Base-by-base conservation (phyloP, 2,797 vertebrate genomes). In the Coendou prehensilis region DNA sequence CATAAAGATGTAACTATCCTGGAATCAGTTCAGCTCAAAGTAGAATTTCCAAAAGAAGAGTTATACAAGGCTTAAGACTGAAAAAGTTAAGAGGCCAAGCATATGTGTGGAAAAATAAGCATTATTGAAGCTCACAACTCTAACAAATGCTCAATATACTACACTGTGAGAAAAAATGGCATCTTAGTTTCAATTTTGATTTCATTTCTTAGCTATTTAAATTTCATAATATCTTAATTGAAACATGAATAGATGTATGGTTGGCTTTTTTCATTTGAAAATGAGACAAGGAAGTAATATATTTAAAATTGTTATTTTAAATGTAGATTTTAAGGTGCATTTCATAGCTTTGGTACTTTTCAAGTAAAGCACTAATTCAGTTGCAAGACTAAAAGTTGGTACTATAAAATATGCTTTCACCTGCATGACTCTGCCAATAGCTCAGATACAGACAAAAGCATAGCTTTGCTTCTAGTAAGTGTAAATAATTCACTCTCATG, bases 251-350 rank as follows among this genome's bases (percentile, higher is more conserved):
- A 93, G 78, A 37, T 67, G 17, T 33, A 89, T 26, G 64, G 56
- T 81, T 89, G 56, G 15, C 23, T 61, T 71, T 91, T 71, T 71
- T 18, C 15, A 50, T n/a, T 95, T 94, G 69, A 81, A 93, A 97
- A 89, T 63, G 11, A 33, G 5, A 73, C 52, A 87, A 95, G 17
- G 54, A 81, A 93, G 7, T 71, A 30, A 28, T 91, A 71, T 47
- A 1, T 67, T 86, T 92, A 90, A 89, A 79, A n/a, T 87, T 91
- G 89, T 96, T 81, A 96, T 87, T 79, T 91, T 91, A 96, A 91
- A 88, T 63, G 22, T 59, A 56, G 41, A 67, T 86, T 95, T 94
- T 47, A 92, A 89, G 37, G 10, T 88, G 8, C 13, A 80, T 67
- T 37, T 92, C 56, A 61, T 22, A 69, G 71, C 23, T 91, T 95